These are phyloP conservation scores for Drosophila truncata DNA, from an alignment of 1,140 invertebrate species.

Conservation along the genomic window DNA sequence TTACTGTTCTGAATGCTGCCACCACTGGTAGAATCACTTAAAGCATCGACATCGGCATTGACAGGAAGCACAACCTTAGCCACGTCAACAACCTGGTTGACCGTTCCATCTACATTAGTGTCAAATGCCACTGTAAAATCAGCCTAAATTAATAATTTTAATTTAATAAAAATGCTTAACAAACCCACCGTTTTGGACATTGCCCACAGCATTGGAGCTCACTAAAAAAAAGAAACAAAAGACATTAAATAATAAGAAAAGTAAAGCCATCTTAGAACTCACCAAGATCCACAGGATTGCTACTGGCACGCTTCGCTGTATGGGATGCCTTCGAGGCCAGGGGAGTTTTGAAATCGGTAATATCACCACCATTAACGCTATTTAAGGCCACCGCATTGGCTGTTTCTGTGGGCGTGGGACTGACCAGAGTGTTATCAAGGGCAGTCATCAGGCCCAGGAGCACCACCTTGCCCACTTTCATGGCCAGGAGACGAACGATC, in stretches of 20 bases:
- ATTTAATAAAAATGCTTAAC: too few relatives aligned
- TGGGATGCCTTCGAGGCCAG: conserved; percentile 11
- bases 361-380: conserved; percentile 26
- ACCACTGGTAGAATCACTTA: not conserved
- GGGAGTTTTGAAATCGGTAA: not conserved
- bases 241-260: not conserved
- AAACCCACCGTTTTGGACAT: conserved; percentile 6
- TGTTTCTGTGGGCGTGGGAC: conserved; percentile 9
- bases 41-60: not conserved
- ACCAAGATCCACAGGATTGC: not conserved
- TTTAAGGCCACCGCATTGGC: conserved; percentile 26
- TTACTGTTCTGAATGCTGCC: not conserved
- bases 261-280: not conserved
- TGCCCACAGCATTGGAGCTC: conserved; percentile 2
- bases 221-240: not conserved
- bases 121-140: conserved; percentile 5
- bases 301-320: conserved; percentile 42
- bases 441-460: conserved; percentile 62
- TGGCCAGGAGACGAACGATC: conserved; percentile 64
- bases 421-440: conserved; percentile 40
- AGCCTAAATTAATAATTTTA: not conserved
- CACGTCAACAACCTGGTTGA: not conserved
- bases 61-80: not conserved
- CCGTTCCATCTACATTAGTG: not conserved
- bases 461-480: conserved; percentile 62